Base-by-base conservation (phyloP, 2,113 vertebrate genomes). In the Brachyistius frenatus region DNA sequence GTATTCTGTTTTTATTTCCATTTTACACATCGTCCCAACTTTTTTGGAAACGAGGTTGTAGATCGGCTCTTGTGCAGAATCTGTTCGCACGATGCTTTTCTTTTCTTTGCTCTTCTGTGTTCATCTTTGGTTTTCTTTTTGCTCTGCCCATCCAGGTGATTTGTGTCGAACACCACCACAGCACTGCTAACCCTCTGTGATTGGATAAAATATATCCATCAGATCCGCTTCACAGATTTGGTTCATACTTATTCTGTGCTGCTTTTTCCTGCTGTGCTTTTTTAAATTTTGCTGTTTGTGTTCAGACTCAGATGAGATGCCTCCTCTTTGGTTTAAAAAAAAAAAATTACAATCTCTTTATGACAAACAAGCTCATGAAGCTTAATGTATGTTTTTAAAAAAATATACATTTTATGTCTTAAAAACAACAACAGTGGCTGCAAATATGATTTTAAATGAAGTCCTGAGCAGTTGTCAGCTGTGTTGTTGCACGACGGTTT, bases 171-270 rank as follows among this genome's bases (percentile, higher is more conserved):
- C n/a, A 16, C 14, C 31, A 7, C 33, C 35, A 63, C 16, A 8
- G 54, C 66, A 33, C 52, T 30, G 46, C 68, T 61, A 67, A 58
- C 37, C 32, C 39, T n/a, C 52, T 30, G 0, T 2, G 64, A 57
- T 84, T 88, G 75, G 85, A 81, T 86, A 69, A 70, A 58, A 52
- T 7, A 23, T 76, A 86, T 85, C 85, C 83, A 86, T 64, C 58
- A 37, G 46, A 76, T 66, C 31, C 23, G 73, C 35, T 41, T 60
- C 46, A 37, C 50, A 36, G 60, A 76, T 57, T 73, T 53, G 30
- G 49, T 61, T 80, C 50, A 8, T 7, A 8, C 78, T 31, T 57
- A 5, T 47, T 55, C 55, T 71, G 23, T 46, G 16, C 11, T 80
- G 61, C 68, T 46, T 56, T 73, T 66, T 61, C 60, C 11, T 30